Evolutionary conservation across 2,113 vertebrate genomes (phyloP).

Genomic region (Cyprinodon variegatus): DNA sequence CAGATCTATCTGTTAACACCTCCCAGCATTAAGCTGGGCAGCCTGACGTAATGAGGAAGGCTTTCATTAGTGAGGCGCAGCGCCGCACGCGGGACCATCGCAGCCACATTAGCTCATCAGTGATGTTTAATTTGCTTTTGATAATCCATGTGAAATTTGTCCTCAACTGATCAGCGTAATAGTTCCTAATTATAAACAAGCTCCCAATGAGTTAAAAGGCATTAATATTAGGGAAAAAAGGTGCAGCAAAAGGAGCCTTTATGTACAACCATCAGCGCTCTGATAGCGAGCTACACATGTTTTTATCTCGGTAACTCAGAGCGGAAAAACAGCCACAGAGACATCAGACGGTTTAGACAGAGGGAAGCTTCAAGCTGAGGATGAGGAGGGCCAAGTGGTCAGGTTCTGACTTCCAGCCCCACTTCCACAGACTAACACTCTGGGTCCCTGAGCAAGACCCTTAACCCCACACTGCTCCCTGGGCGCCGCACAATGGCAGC

Average conservation of each 20-base stretch:
- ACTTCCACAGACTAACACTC: too few species aligned
- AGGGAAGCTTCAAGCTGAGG: too few species aligned
- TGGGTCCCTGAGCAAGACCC: too few species aligned
- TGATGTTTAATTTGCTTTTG: slow-evolving; percentile 77
- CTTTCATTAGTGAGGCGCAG: slow-evolving; percentile 68
- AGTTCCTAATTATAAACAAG: slow-evolving; percentile 61
- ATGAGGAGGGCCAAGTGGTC: too few species aligned
- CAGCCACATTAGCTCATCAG: slow-evolving; percentile 71
- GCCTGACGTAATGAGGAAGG: slow-evolving; percentile 63
- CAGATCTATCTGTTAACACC: slow-evolving; percentile 80
- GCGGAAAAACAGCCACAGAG: too few species aligned
- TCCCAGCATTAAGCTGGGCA: slow-evolving; percentile 70
- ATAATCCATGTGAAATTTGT: slow-evolving; percentile 69
- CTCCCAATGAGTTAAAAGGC: slow-evolving; percentile 64
- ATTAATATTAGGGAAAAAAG: slow-evolving; percentile 34
- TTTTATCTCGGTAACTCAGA: too few species aligned
- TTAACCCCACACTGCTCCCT: too few species aligned
- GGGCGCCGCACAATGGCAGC: too few species aligned
- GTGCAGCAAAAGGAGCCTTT: neutral
- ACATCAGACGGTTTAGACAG: neutral
- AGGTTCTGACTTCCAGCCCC: too few species aligned
- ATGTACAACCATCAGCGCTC: neutral
- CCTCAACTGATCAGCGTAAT: slow-evolving; percentile 45
- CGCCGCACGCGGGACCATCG: slow-evolving; percentile 62
- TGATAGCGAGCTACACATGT: too few species aligned